These are phyloP conservation scores for Sphyrna mokarran DNA, from an alignment of 2,113 vertebrate species.

Conservation along the genomic window DNA sequence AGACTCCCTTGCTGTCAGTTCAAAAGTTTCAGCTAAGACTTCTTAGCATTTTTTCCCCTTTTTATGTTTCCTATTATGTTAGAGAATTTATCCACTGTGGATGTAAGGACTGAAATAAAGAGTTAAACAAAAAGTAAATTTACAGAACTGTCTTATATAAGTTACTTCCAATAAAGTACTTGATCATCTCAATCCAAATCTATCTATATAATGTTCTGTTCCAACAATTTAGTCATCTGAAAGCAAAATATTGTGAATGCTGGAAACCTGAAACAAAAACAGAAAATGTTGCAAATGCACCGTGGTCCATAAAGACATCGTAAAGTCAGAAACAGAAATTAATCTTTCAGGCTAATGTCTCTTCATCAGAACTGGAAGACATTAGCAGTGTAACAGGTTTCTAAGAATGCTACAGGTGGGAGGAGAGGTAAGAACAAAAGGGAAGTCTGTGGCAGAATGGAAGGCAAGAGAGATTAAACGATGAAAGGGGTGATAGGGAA, in stretches of 20 bases:
- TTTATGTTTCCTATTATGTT: neutral
- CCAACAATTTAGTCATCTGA: neutral
- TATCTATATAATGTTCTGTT: neutral
- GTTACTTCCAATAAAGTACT: neutral
- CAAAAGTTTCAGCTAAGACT: neutral
- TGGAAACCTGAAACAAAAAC: neutral
- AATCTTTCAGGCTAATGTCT: too few relatives aligned
- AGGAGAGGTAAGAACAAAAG: neutral
- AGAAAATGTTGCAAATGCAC: too few relatives aligned
- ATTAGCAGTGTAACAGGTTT: neutral
- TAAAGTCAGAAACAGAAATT: neutral
- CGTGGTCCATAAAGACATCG: too few relatives aligned
- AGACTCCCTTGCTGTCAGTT: neutral
- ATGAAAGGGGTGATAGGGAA: neutral
- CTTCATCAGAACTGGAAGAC: too few relatives aligned
- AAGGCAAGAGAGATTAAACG: neutral
- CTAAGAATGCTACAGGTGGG: neutral
- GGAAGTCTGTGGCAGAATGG: neutral
- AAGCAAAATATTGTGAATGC: neutral
- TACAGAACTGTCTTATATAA: neutral
- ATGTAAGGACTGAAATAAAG: neutral
- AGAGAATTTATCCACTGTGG: neutral
- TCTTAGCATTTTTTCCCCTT: neutral
- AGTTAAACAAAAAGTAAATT: neutral
- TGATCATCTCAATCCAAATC: neutral